These are phyloP conservation scores for Oegoconia quadripuncta DNA, from an alignment of 2,888 invertebrate genomes.

Conservation along the genomic window DNA sequence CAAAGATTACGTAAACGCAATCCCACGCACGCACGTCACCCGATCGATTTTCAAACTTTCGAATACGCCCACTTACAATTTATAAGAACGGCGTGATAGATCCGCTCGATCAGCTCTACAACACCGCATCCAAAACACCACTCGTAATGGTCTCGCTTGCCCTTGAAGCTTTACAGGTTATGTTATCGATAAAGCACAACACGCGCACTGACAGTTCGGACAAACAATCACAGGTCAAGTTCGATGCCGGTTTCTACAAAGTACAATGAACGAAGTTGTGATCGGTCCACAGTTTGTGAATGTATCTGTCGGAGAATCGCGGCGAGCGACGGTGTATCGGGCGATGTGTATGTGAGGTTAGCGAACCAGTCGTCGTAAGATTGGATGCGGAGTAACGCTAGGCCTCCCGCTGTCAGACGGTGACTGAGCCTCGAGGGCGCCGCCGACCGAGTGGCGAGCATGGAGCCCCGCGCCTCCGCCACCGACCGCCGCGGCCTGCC, in stretches of 20 bases:
- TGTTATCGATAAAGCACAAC: constrained; percentile 78
- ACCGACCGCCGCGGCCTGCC: constrained; percentile 24
- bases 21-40: constrained; percentile 77
- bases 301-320: constrained; percentile 29
- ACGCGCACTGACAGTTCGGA: constrained; percentile 73
- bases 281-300: constrained; percentile 38
- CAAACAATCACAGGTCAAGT: constrained; percentile 74
- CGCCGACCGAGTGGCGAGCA: constrained; percentile 44
- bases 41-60: constrained; percentile 78
- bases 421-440: constrained; percentile 68
- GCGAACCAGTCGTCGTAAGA: constrained; percentile 45
- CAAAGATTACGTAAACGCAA: constrained; percentile 78
- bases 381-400: constrained; percentile 40
- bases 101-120: constrained; percentile 48
- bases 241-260: constrained; percentile 50
- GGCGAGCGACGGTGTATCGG: constrained; percentile 37
- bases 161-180: constrained; percentile 77
- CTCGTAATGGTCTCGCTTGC: constrained; percentile 50
- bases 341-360: constrained; percentile 50
- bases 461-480: constrained; percentile 38
- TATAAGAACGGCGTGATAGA: constrained; percentile 51
- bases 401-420: constrained; percentile 50
- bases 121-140: constrained; percentile 60
- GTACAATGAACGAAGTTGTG: constrained; percentile 36
- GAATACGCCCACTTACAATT: constrained; percentile 74